Evolutionary conservation across 2,797 vertebrate genomes (phyloP).

Genomic region (Pogonophryne albipinna): DNA sequence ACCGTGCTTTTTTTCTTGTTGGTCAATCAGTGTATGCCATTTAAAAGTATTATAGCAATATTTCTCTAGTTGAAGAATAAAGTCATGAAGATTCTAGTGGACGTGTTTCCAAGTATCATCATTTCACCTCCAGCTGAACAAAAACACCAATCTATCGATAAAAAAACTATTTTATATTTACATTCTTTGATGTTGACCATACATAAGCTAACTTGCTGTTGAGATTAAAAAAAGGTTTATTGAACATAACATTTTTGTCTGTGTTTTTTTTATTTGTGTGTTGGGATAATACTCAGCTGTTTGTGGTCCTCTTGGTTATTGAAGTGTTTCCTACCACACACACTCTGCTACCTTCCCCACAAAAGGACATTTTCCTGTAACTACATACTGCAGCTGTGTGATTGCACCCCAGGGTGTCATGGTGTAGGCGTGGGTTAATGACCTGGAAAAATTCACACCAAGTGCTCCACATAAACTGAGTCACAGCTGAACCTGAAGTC

Average conservation of each 20-base stretch:
- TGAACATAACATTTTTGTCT: conserved; percentile 64
- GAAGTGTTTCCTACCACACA: conserved; percentile 1
- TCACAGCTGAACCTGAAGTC: conserved; percentile 56
- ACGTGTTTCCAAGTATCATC: conserved; percentile 83
- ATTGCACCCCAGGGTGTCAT: conserved; percentile 23
- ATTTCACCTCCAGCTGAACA: conserved; percentile 84
- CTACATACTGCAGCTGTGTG: conserved; percentile 39
- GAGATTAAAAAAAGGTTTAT: conserved; percentile 88
- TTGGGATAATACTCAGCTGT: conserved; percentile 2
- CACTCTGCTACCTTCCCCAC: neutral
- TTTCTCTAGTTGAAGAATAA: conserved; percentile 88
- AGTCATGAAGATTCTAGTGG: conserved; percentile 84
- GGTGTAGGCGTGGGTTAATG: conserved; percentile 45
- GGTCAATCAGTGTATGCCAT: conserved; percentile 86
- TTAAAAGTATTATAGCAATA: conserved; percentile 99
- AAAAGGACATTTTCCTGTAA: conserved; percentile 45
- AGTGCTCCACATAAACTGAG: conserved; percentile 63
- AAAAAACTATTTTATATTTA: conserved; percentile 85
- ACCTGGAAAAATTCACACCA: conserved; percentile 64
- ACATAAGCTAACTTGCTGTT: conserved; percentile 91
- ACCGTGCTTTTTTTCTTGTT: conserved; percentile 69
- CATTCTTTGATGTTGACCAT: conserved; percentile 87
- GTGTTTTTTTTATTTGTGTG: conserved; percentile 25
- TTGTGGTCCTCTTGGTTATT: conserved; percentile 5
- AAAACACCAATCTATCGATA: conserved; percentile 78